Percentiles rank a stretch among this genome's conserved stretches.
phyloP scores from a whole-genome alignment of 2,797 vertebrate species.

The Sardinella longiceps region DNA sequence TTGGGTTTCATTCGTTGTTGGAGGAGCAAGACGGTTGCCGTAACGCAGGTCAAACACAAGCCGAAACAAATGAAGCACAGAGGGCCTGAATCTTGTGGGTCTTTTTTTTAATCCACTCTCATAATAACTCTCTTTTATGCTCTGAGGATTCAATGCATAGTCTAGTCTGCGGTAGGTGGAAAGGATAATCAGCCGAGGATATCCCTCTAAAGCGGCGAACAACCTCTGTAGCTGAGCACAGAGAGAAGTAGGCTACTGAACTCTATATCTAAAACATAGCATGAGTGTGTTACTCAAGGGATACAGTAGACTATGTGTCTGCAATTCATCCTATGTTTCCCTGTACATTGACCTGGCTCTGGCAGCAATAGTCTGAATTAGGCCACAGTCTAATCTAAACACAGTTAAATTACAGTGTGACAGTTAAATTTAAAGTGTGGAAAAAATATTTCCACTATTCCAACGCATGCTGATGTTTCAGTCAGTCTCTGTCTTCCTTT shows the following conservation, averaged over 20 bases:
- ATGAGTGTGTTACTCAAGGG: neutral
- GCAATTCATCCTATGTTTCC: no score
- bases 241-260: neutral
- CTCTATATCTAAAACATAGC: neutral
- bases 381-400: no score
- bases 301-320: neutral
- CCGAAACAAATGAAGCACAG: conserved; percentile 2
- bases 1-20: neutral
- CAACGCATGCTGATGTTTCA: no score
- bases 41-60: conserved; percentile 4
- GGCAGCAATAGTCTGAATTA: no score
- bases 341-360: no score
- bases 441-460: no score
- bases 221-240: neutral
- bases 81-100: neutral
- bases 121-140: conserved; percentile 5
- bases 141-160: neutral
- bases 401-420: no score
- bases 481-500: no score
- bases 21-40: neutral
- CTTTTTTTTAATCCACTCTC: neutral
- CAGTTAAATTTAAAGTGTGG: no score
- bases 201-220: neutral
- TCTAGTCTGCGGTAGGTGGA: neutral
- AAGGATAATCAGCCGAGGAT: neutral